phyloP scores from a whole-genome alignment of 2,113 vertebrate genomes.

The Brienomyrus longianalis region DNA sequence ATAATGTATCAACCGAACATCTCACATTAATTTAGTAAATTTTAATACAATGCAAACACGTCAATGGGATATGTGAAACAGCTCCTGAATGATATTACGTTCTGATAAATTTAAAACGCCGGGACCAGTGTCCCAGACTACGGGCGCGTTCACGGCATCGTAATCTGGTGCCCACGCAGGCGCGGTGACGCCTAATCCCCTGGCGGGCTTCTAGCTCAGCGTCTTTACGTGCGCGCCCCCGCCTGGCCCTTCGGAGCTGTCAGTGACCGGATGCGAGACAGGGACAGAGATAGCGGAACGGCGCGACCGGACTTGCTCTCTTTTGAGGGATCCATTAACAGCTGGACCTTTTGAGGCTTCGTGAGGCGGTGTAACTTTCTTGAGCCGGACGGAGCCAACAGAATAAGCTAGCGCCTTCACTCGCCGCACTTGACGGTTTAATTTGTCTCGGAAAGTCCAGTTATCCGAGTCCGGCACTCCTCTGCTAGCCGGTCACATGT shows the following conservation, averaged over 20 bases:
- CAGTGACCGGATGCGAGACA: constrained; percentile 33
- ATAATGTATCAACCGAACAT: neutral
- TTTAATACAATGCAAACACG: neutral
- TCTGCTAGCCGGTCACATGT: constrained; percentile 17
- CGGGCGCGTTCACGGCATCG: neutral
- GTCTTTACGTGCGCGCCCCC: constrained; percentile 28
- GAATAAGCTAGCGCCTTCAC: neutral
- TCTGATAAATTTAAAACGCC: neutral
- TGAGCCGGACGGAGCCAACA: neutral
- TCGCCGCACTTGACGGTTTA: neutral
- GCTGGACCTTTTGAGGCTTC: neutral
- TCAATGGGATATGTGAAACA: neutral
- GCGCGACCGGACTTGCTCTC: neutral
- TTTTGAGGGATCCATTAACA: neutral
- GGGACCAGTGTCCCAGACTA: neutral
- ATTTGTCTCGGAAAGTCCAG: neutral
- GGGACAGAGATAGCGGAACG: constrained; percentile 19
- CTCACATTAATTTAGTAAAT: neutral
- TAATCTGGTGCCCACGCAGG: neutral
- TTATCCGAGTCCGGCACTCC: neutral
- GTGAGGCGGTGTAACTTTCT: neutral
- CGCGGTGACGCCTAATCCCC: constrained; percentile 27
- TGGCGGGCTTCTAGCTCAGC: neutral
- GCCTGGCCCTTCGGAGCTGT: constrained; percentile 31
- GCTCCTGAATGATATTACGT: neutral